Evolutionary conservation across 1,140 invertebrate genomes (phyloP).

Genomic region (Thalassaphorura encarpata): DNA sequence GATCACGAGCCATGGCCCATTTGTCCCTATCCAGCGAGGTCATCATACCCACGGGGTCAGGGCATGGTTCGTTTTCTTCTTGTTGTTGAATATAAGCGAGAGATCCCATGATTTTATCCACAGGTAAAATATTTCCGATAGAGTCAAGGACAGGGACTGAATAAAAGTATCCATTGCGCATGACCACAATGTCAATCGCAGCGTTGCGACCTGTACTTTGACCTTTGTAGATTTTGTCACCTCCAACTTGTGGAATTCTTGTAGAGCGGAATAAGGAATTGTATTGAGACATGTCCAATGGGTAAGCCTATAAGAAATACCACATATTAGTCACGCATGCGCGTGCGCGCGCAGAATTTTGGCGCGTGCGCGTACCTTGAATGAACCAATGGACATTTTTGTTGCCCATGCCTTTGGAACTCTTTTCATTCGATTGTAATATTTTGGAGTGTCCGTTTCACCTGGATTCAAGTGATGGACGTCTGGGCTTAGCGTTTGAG

Average conservation of each 20-base stretch:
- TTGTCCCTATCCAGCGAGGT: constrained; percentile 72
- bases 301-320: constrained; percentile 57
- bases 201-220: constrained; percentile 50
- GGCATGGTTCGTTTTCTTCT: constrained; percentile 40
- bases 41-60: constrained; percentile 62
- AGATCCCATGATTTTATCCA: constrained; percentile 60
- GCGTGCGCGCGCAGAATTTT: background rate
- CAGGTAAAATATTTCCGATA: constrained; percentile 60
- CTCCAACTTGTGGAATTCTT: constrained; percentile 61
- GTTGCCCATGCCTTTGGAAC: constrained; percentile 66
- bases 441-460: constrained; percentile 72
- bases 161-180: constrained; percentile 82
- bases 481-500: constrained; percentile 77
- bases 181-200: constrained; percentile 72
- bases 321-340: background rate
- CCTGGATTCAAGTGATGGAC: constrained; percentile 87
- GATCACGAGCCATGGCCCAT: constrained; percentile 67
- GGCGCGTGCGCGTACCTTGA: constrained; percentile 47
- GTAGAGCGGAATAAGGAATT: constrained; percentile 72
- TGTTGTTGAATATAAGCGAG: constrained; percentile 62
- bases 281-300: constrained; percentile 97
- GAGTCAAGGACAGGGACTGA: constrained; percentile 75
- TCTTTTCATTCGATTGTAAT: constrained; percentile 59
- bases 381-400: constrained; percentile 85
- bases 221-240: constrained; percentile 19